Base-by-base conservation (phyloP, 2,888 invertebrate genomes). In the Hartigia nigra region DNA sequence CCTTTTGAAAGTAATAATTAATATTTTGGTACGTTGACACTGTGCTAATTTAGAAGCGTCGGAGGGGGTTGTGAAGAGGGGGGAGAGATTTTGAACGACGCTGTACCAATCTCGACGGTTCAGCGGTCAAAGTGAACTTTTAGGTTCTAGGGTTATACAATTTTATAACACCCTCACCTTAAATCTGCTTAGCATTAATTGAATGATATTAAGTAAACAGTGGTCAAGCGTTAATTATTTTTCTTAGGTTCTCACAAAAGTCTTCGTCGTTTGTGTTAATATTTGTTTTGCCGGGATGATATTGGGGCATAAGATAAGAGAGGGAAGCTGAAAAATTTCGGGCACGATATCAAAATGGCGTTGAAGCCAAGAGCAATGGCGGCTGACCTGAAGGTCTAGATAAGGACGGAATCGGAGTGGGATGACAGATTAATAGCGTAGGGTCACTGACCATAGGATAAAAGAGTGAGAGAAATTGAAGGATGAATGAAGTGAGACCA, bases 401-500 rank as follows among this genome's bases (percentile, higher is more conserved):
- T 14, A 4, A 1, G 12, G 23, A 23, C 0, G 23, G 39, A 1
- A 14, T 5, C 2, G 55, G 23, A 4, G 75, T 31, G 23, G 37
- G 36, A 35, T 31, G 23, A 34, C 31, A 72, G 34, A 72, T 72
- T 72, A 72, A 72, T 14, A 31, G 31, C 31, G 72, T 23, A 23
- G 55, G 55, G 23, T 55, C 55, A 55, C 55, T 55, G 55, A 55
- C 23, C 55, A 9, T 55, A 55, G 55, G 55, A 9, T 23, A 55
- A 55, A 55, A 55, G 74, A 12, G 70, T 31, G 76, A 70, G 69
- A 76, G 77, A 76, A 77, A 74, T 36, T 23, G 37, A 76, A 70
- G 79, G 74, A n/a, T 4, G 14, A 23, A 12, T 70, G 34, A 12
- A 70, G 39, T 72, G 37, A 12, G 36, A n/a, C 31, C 14, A n/a